These are phyloP conservation scores for Amphimedon queenslandica DNA, from an alignment of 37 sponge, comb jelly and placozoan genomes.

Conservation along the genomic window DNA sequence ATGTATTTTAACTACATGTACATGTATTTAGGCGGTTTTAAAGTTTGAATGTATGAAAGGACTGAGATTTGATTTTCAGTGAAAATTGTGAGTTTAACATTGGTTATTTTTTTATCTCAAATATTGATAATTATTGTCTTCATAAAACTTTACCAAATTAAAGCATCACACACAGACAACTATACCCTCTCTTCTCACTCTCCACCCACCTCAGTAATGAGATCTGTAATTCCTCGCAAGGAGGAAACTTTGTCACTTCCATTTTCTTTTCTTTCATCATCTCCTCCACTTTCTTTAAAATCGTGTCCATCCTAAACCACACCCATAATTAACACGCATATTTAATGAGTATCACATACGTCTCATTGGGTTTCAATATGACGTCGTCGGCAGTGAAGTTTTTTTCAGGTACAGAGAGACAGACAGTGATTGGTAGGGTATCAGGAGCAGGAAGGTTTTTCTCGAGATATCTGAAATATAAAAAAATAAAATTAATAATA, in stretches of 20 bases:
- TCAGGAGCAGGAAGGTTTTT: constrained; percentile 48
- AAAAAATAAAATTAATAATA: no score
- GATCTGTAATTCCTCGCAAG: constrained; percentile 40
- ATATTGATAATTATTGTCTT: no score
- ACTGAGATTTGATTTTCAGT: neutral
- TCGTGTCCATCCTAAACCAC: constrained; percentile 28
- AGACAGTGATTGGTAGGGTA: constrained; percentile 50
- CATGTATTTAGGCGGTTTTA: no score
- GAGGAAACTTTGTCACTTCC: constrained; percentile 38
- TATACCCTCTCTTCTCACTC: neutral
- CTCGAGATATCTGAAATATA: constrained; percentile 39
- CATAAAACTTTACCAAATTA: no score
- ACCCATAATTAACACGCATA: no score
- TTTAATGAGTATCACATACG: neutral
- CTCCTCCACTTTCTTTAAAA: constrained; percentile 28
- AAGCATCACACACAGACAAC: neutral
- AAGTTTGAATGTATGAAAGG: no score
- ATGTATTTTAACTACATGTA: no score
- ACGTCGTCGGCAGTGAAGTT: constrained; percentile 32
- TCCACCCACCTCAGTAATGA: constrained; percentile 38
- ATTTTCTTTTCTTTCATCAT: constrained; percentile 42
- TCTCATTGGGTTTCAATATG: constrained; percentile 52
- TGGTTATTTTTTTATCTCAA: no score
- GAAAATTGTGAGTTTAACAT: neutral
- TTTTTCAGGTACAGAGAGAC: constrained; percentile 43